Percentiles rank a stretch among this genome's conserved stretches.
phyloP scores from a whole-genome alignment of 2,113 vertebrate species.

The Anas platyrhynchos region DNA sequence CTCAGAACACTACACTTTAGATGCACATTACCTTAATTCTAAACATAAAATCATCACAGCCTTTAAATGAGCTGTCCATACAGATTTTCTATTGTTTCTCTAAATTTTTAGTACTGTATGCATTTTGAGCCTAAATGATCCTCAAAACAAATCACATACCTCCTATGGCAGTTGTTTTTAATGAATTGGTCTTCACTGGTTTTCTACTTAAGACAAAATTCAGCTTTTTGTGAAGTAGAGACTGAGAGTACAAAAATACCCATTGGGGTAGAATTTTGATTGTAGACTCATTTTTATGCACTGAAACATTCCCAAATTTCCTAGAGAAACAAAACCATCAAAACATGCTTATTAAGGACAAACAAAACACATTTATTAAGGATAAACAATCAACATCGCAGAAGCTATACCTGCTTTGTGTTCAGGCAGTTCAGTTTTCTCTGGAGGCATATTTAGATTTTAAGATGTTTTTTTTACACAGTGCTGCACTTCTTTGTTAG shows the following conservation, averaged over 20 bases:
- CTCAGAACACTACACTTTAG: neutral
- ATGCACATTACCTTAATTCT: constrained; percentile 2
- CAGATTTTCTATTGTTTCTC: neutral
- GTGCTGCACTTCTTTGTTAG: neutral
- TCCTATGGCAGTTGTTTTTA: neutral
- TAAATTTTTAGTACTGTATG: constrained; percentile 4
- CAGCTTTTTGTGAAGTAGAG: neutral
- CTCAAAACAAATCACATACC: constrained; percentile 20
- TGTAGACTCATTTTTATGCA: neutral
- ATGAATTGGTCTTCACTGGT: constrained; percentile 12
- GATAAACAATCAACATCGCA: neutral
- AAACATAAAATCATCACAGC: neutral
- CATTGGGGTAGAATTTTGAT: neutral
- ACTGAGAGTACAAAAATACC: constrained; percentile 1
- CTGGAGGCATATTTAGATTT: neutral
- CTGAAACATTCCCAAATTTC: constrained; percentile 8
- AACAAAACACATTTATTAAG: neutral
- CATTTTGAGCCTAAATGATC: constrained; percentile 40
- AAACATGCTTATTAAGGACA: constrained; percentile 28
- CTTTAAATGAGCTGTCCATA: constrained; percentile 9
- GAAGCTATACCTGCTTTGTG: neutral
- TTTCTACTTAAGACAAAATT: neutral
- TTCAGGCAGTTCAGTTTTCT: neutral
- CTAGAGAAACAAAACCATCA: constrained; percentile 35
- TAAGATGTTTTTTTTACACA: neutral